Conservation (phyloP, 2,113 vertebrate genomes). For the Phrynosoma platyrhinos region DNA sequence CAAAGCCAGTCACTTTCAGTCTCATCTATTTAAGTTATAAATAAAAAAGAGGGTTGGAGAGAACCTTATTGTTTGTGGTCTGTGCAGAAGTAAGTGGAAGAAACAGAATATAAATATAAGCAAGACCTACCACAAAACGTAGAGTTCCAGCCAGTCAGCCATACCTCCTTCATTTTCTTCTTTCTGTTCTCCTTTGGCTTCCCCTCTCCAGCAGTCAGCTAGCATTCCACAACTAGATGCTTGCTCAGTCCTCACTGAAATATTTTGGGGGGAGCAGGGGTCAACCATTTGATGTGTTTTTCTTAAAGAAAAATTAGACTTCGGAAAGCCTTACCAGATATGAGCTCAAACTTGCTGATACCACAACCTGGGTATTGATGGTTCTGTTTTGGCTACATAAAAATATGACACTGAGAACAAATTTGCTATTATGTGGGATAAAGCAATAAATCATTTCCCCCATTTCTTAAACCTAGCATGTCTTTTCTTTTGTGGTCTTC, state of each 20-base stretch:
- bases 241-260: neutral
- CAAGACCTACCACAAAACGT: neutral
- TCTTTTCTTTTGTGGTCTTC: neutral
- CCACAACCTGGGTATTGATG: neutral
- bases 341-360: neutral
- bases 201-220: neutral
- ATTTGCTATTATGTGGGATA: too few species aligned
- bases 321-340: neutral
- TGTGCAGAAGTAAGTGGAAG: neutral
- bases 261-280: too few species aligned
- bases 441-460: neutral
- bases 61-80: neutral
- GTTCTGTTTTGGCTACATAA: neutral
- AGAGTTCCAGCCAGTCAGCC: neutral
- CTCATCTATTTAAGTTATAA: neutral
- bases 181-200: neutral
- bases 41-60: neutral
- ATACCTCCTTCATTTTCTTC: neutral
- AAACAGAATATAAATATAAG: neutral
- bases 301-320: neutral
- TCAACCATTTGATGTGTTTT: neutral
- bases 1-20: neutral
- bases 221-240: neutral
- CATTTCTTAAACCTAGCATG: neutral
- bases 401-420: neutral